Evolutionary conservation across 2,888 invertebrate genomes (phyloP), one percentile per base, ranked within the genome.

Genomic region (Pomacea canaliculata): DNA sequence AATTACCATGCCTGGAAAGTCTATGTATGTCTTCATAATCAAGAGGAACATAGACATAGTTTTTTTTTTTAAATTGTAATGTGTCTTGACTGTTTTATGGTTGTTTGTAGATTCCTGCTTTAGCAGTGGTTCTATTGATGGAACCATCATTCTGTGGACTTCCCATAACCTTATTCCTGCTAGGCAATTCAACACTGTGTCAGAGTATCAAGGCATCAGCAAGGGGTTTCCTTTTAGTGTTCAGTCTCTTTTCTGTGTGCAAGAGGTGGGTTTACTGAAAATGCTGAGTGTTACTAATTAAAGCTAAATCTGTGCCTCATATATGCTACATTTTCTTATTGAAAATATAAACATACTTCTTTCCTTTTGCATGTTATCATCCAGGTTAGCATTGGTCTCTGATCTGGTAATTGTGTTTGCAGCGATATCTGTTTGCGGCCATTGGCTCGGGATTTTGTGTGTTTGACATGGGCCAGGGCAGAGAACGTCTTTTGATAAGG

Each of bases 81-180:
- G 8, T 8, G 8, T 56, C 10, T 56, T 56, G 51, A 56, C 16
- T 56, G 51, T 56, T 0, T 56, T 56, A n/a, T 63, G 37, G 19
- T 18, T 48, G 62, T 7, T 66, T 79, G 13, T 76, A 87, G 87
- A 84, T 71, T 83, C 82, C 8, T 78, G 79, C 19, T 88, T 88
- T 85, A 88, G 86, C 23, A 87, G 87, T 83, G 89, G 88, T 7
- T 88, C 88, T 19, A 81, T 89, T 49, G 89, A 89, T 84, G 89
- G 89, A 18, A 86, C 86, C 10, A 86, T 89, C 23, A 82, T 84
- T 19, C 76, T 89, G 56, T 88, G 88, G 87, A 83, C 86, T 37
- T 80, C 86, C 48, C 85, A 88, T 60, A 85, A 80, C 49, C 81
- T 87, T n/a, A 78, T 83, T 19, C 83, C 83, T 3, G 75, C 80